Base-by-base conservation (phyloP, 1,140 invertebrate species). In the Oryctes rhinoceros region DNA sequence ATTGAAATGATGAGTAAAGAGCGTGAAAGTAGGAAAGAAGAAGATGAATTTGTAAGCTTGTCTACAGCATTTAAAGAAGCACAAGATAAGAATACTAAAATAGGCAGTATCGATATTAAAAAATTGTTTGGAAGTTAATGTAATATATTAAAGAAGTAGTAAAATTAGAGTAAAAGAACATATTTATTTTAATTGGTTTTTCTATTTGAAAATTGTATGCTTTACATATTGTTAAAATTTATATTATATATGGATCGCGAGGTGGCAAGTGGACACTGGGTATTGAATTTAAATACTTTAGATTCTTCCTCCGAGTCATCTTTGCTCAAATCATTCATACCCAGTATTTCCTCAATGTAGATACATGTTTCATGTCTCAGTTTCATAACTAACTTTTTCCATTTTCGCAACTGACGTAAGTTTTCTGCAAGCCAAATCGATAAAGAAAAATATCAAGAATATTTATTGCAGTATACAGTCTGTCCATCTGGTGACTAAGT, bases 1-100 rank as follows among this genome's bases (percentile, higher is more conserved):
- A 78, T 89, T 37, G 87, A 89, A 74, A 83, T 89, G 18, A 74
- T 89, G 15, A 86, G 88, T n/a, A 85, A 76, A 78, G 83, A 85
- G 30, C 75, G 80, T 59, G 80, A 81, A 59, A 53, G 20, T 24
- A 80, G 80, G 24, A 30, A 30, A 49, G 74, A 81, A 53, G 62
- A 79, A 10, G 81, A 81, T 6, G 83, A 85, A 59, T 11, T 59
- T 44, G 62, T 85, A 30, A 83, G 82, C 78, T 80, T 86, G 49
- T 83, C 82, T 78, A 77, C 85, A 67, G 85, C 87, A 47, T 86
- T 86, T 79, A 84, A 84, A 74, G 84, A 84, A 71, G 85, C 84
- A 6, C 37, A 81, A 81, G 59, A 80, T 74, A 44, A 82, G 84
- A 78, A 82, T 18, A 18, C 20, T 79, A 78, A 82, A 15, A 49